A percentile compares a stretch with the other conserved stretches of the same genome.
Conservation (phyloP, 2,113 vertebrate species). For the Neogale vison region DNA sequence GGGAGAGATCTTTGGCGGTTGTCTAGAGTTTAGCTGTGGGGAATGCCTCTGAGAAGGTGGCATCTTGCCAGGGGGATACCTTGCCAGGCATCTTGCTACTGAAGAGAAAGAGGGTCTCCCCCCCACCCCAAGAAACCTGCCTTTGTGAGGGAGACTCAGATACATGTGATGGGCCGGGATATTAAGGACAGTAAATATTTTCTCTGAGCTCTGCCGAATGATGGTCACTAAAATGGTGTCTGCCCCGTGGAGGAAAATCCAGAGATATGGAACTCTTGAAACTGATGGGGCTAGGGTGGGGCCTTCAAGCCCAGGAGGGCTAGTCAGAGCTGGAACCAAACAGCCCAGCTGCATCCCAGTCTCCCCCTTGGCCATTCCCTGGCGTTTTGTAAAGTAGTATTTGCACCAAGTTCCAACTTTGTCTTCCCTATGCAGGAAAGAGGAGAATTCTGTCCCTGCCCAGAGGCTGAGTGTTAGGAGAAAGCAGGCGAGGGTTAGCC, state of each 20-base stretch:
- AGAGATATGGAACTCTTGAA: not conserved
- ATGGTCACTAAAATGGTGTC: not conserved
- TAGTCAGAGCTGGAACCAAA: not conserved
- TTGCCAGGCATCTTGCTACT: no score
- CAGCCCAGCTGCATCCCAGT: not conserved
- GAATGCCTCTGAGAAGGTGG: not conserved
- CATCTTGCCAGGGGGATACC: no score
- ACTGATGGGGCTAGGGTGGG: not conserved
- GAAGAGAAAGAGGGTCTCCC: not conserved
- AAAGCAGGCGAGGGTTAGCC: not conserved
- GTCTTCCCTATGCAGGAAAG: not conserved
- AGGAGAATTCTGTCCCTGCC: not conserved
- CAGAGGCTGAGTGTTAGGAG: not conserved
- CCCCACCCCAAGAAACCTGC: not conserved
- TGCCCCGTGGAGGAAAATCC: not conserved
- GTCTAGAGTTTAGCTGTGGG: not conserved
- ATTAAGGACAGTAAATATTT: not conserved
- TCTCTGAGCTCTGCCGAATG: not conserved
- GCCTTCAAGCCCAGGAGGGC: not conserved
- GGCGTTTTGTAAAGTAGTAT: not conserved
- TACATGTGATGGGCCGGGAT: not conserved
- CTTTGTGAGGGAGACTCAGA: not conserved
- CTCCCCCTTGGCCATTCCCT: not conserved
- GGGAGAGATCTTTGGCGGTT: not conserved
- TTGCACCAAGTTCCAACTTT: conserved; percentile 7